phyloP scores from a whole-genome alignment of 2,797 vertebrate species.

The Malurus splendens region DNA sequence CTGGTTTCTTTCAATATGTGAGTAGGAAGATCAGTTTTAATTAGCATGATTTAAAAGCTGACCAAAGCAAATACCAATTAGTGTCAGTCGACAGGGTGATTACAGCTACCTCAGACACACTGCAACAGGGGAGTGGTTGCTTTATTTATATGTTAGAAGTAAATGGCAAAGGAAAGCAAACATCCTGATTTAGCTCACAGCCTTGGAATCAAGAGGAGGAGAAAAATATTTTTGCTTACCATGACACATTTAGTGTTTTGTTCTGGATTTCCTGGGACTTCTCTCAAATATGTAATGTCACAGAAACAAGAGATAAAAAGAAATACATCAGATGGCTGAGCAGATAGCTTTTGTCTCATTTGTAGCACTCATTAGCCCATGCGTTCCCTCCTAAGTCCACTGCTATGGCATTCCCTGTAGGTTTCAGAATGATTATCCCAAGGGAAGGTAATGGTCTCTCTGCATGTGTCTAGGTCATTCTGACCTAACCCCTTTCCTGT shows the following conservation, averaged over 20 bases:
- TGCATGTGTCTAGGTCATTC: conserved; percentile 9
- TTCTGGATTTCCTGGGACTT: not conserved
- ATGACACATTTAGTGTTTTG: not conserved
- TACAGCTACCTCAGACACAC: not conserved
- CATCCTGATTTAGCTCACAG: not conserved
- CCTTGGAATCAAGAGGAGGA: not conserved
- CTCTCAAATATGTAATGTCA: not conserved
- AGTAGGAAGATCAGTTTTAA: not conserved
- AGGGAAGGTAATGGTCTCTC: not conserved
- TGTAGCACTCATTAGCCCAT: not conserved
- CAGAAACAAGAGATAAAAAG: not conserved
- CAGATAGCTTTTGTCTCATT: not conserved
- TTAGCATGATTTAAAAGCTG: not conserved
- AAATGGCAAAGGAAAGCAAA: conserved; percentile 22
- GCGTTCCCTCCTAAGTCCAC: not conserved
- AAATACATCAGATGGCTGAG: not conserved
- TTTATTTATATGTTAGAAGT: conserved; percentile 5
- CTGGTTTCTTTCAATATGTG: not conserved
- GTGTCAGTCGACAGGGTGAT: not conserved
- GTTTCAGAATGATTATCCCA: not conserved
- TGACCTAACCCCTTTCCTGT: conserved; percentile 16
- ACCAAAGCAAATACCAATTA: conserved; percentile 4
- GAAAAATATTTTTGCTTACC: not conserved
- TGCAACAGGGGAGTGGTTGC: conserved; percentile 1
- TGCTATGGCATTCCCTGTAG: not conserved